Conservation (phyloP, 2,888 invertebrate genomes). For the Cetonia aurata region DNA sequence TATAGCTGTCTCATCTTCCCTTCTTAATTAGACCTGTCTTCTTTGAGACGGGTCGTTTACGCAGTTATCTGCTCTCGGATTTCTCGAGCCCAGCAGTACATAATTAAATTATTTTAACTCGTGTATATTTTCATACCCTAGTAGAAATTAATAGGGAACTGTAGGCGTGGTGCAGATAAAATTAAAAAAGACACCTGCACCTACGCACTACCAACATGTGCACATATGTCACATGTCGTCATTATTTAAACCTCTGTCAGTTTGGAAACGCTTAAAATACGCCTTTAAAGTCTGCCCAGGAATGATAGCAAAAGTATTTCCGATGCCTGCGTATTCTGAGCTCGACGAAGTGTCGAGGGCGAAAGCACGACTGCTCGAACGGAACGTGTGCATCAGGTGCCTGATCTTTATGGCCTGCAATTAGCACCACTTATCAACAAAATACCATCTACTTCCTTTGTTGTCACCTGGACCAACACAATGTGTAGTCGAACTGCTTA, state of each 20-base stretch:
- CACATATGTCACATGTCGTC: slow-evolving; percentile 47
- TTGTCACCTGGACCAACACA: slow-evolving; percentile 40
- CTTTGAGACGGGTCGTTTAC: too few species aligned
- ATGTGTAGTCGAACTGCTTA: slow-evolving; percentile 19
- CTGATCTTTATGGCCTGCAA: slow-evolving; percentile 41
- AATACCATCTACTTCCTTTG: slow-evolving; percentile 40
- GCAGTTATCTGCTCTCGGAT: too few species aligned
- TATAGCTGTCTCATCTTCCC: too few species aligned
- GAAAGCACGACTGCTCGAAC: slow-evolving; percentile 1
- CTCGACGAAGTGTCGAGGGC: slow-evolving; percentile 7
- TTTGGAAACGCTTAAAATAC: neutral
- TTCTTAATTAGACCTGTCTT: too few species aligned
- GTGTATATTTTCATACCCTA: too few species aligned
- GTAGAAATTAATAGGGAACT: too few species aligned
- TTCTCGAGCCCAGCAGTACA: too few species aligned
- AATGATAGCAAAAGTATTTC: slow-evolving; percentile 16
- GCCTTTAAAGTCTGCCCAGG: neutral
- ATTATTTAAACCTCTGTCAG: slow-evolving; percentile 44
- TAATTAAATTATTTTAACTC: too few species aligned
- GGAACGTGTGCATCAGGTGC: slow-evolving; percentile 37
- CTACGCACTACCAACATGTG: slow-evolving; percentile 2
- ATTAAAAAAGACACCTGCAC: too few species aligned
- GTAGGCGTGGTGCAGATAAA: too few species aligned
- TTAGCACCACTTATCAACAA: slow-evolving; percentile 41
- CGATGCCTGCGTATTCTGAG: neutral